A percentile compares a stretch with the other conserved stretches of the same genome.
Evolutionary conservation across 92 coral and sea anemone genomes (phyloP).

Genomic region (Actinostola sp.): DNA sequence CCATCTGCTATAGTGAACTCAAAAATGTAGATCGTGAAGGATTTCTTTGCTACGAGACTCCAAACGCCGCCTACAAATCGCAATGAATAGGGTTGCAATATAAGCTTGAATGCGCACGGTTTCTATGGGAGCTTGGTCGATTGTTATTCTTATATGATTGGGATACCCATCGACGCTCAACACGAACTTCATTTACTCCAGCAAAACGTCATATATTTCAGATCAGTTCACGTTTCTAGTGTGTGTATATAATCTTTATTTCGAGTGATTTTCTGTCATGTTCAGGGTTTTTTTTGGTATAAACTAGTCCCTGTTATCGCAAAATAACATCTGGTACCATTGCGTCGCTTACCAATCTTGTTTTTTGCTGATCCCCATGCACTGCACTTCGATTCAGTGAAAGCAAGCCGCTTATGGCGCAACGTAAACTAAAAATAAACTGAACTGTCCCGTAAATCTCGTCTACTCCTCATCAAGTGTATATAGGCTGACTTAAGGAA

Average conservation of each 20-base stretch:
- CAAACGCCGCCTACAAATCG: conserved; percentile 19
- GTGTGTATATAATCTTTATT: background rate
- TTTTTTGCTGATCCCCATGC: conserved; percentile 20
- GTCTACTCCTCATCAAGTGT: background rate
- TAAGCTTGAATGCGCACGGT: conserved; percentile 8
- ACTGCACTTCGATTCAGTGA: background rate
- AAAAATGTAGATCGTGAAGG: conserved; percentile 12
- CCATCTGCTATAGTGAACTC: conserved; percentile 13
- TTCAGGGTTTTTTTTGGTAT: background rate
- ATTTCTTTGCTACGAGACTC: conserved; percentile 17
- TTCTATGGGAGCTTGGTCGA: conserved; percentile 33
- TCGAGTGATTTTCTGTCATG: background rate
- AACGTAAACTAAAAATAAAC: conserved; percentile 10
- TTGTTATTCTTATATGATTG: conserved; percentile 11
- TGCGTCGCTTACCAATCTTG: conserved; percentile 10
- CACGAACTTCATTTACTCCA: background rate
- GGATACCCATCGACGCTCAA: background rate
- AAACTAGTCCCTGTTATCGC: background rate
- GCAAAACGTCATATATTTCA: background rate
- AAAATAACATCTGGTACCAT: conserved; percentile 7
- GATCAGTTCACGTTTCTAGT: background rate
- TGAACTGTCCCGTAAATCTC: conserved; percentile 6
- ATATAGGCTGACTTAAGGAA: conserved; percentile 2
- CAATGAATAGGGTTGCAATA: conserved; percentile 9
- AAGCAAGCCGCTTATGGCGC: conserved; percentile 12